Conservation (phyloP, 2,888 invertebrate species). For the Ophion ellenae region DNA sequence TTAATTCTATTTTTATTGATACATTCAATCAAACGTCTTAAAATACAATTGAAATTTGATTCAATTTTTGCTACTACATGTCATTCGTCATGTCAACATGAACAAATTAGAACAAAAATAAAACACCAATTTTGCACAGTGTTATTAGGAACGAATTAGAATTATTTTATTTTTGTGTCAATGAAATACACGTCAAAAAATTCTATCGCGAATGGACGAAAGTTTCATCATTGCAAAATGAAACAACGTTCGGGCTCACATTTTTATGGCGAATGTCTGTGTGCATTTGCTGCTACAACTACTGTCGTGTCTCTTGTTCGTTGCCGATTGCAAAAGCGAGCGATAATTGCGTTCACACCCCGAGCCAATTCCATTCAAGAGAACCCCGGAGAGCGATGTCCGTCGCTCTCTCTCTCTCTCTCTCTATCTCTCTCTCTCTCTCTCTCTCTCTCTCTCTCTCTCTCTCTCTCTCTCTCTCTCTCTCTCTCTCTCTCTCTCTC, state of each 20-base stretch:
- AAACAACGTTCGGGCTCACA: neutral
- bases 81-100: too few relatives aligned
- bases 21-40: too few relatives aligned
- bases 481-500: neutral
- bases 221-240: neutral
- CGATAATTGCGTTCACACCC: conserved; percentile 55
- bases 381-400: conserved; percentile 19
- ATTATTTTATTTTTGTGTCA: neutral
- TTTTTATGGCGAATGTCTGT: neutral
- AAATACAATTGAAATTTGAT: too few relatives aligned
- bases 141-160: neutral
- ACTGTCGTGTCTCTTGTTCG: conserved; percentile 9
- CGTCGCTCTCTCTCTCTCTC: neutral
- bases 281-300: conserved; percentile 6
- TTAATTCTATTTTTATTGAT: too few relatives aligned
- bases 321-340: conserved; percentile 41
- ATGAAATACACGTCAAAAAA: neutral
- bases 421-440: neutral
- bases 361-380: conserved; percentile 17
- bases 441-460: neutral
- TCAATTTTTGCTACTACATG: too few relatives aligned
- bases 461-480: neutral
- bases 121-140: neutral
- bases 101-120: neutral
- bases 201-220: neutral